A percentile compares a stretch with the other conserved stretches of the same genome.
Evolutionary conservation across 2,888 invertebrate genomes (phyloP).

Genomic region (Rhamnusium bicolor): DNA sequence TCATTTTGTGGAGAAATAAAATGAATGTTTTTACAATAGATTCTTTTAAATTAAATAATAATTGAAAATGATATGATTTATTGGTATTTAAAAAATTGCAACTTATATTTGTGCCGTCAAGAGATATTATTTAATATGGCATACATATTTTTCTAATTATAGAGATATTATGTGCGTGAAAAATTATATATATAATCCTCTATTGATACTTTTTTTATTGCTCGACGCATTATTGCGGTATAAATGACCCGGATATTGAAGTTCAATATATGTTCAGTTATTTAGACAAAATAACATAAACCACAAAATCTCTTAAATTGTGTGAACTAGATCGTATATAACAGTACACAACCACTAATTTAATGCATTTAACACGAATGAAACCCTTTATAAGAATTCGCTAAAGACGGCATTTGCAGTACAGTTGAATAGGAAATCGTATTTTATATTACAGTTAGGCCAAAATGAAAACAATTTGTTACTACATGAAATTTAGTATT

Average conservation of each 20-base stretch:
- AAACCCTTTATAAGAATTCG: neutral
- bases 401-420: neutral
- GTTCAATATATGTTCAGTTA: neutral
- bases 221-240: no score
- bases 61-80: no score
- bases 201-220: no score
- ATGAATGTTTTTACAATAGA: no score
- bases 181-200: no score
- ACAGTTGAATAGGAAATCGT: neutral
- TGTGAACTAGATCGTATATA: neutral
- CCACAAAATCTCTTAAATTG: neutral
- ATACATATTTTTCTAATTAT: no score
- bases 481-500: neutral
- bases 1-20: no score
- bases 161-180: no score
- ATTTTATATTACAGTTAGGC: neutral
- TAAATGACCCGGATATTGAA: neutral
- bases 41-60: no score
- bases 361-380: neutral
- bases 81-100: no score
- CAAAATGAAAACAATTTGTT: neutral
- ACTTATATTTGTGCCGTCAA: no score
- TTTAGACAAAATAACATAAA: neutral
- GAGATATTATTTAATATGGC: no score
- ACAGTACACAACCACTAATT: neutral